Conservation (phyloP, 1,140 invertebrate species). For the Schlechtendalia chinensis region DNA sequence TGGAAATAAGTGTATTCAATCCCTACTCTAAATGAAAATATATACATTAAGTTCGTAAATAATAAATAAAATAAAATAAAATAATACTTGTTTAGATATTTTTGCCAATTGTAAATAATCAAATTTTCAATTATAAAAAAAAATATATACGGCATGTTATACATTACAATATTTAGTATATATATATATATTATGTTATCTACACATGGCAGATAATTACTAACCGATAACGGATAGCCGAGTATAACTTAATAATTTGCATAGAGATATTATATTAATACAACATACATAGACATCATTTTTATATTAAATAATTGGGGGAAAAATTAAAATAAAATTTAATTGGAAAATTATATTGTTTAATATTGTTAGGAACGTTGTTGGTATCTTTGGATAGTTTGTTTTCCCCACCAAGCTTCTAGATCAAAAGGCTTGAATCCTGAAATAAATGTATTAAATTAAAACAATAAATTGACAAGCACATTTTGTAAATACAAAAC, state of each 20-base stretch:
- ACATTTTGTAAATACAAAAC: too few species aligned
- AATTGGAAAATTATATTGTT: constrained; percentile 14
- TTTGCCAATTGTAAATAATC: not conserved
- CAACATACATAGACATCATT: not conserved
- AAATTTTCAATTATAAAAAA: constrained; percentile 12
- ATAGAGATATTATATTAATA: constrained; percentile 1
- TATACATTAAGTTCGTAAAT: constrained; percentile 5
- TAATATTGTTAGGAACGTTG: constrained; percentile 45
- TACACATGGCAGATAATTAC: not conserved
- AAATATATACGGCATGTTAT: constrained; percentile 11
- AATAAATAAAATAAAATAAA: constrained; percentile 12
- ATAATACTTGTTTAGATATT: constrained; percentile 20
- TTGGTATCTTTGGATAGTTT: constrained; percentile 40
- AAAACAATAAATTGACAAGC: not conserved
- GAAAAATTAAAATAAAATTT: not conserved
- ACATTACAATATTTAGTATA: not conserved
- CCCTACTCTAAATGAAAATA: not conserved
- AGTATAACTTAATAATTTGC: not conserved
- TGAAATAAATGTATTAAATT: constrained; percentile 27
- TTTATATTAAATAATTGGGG: constrained; percentile 8
- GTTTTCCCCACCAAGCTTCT: constrained; percentile 47
- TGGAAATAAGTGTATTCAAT: not conserved
- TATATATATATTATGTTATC: not conserved
- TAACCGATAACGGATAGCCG: not conserved
- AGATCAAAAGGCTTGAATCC: constrained; percentile 47